phyloP scores from a whole-genome alignment of 1,140 invertebrate genomes.

The Ectropis grisescens region DNA sequence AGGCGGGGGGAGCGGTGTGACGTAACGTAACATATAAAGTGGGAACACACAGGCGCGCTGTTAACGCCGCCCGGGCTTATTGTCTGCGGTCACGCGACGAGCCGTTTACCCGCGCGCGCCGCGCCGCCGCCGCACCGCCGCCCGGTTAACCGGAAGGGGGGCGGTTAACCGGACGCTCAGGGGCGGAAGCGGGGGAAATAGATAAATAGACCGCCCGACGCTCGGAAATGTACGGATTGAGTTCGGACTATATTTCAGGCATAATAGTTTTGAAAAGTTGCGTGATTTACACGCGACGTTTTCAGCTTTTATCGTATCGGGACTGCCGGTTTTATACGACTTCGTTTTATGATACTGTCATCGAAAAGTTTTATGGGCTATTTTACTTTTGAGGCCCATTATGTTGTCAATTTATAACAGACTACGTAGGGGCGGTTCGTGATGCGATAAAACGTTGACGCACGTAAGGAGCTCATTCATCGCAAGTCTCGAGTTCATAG shows the following conservation, averaged over 20 bases:
- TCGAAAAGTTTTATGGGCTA: conserved; percentile 35
- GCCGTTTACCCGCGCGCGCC: conserved; percentile 65
- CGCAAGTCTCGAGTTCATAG: conserved; percentile 12
- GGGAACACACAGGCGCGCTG: conserved; percentile 67
- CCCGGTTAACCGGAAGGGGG: conserved; percentile 67
- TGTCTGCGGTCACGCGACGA: conserved; percentile 69
- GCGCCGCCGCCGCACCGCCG: conserved; percentile 52
- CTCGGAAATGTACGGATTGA: conserved; percentile 68
- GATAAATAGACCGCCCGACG: conserved; percentile 66
- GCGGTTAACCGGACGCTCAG: conserved; percentile 65
- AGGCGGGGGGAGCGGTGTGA: conserved; percentile 19
- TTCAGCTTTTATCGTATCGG: conserved; percentile 52
- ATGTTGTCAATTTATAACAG: conserved; percentile 22
- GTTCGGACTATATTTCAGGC: conserved; percentile 65
- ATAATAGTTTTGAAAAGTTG: conserved; percentile 67
- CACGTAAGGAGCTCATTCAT: conserved; percentile 17
- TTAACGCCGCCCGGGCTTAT: conserved; percentile 66
- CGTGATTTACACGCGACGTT: conserved; percentile 60
- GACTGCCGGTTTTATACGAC: conserved; percentile 32
- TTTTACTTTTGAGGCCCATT: conserved; percentile 33
- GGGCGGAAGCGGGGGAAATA: conserved; percentile 67
- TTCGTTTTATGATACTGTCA: conserved; percentile 39
- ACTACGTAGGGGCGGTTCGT: conserved; percentile 14
- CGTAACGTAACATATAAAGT: conserved; percentile 70
- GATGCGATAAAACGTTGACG: conserved; percentile 9